Evolutionary conservation across 2,888 invertebrate genomes (phyloP).

Genomic region (Plagiodera versicolora): DNA sequence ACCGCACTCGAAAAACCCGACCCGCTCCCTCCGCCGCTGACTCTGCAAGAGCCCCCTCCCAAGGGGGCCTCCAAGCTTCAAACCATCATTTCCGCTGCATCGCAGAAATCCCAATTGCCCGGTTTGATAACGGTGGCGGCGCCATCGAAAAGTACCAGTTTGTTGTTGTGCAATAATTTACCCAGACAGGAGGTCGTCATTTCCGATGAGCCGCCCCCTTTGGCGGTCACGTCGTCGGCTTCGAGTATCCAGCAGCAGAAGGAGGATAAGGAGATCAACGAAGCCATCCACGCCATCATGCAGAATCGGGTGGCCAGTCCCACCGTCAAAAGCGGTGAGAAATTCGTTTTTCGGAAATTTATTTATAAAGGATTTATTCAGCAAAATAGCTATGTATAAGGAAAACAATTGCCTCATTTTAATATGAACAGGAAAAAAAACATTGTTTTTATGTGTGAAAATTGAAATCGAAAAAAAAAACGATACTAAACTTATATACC

Average conservation of each 20-base stretch:
- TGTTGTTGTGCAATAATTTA: conserved; percentile 39
- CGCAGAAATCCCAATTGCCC: conserved; percentile 14
- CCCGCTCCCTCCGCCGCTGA: conserved; percentile 13
- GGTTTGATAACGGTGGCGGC: conserved; percentile 31
- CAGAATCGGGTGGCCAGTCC: conserved; percentile 48
- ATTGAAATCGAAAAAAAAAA: too few relatives aligned
- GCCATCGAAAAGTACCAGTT: conserved; percentile 35
- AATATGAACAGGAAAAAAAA: too few relatives aligned
- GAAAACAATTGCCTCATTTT: too few relatives aligned
- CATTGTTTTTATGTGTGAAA: too few relatives aligned
- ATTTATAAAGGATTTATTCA: too few relatives aligned
- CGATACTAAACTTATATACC: too few relatives aligned
- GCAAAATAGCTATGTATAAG: too few relatives aligned
- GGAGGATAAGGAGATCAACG: conserved; percentile 49
- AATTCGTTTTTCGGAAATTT: too few relatives aligned
- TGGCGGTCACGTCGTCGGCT: conserved; percentile 15
- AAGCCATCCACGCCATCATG: conserved; percentile 51
- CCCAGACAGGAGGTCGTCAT: conserved; percentile 21
- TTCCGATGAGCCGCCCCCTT: conserved; percentile 19
- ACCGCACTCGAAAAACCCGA: too few relatives aligned
- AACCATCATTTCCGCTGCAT: too few relatives aligned
- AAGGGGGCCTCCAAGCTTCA: conserved; percentile 15
- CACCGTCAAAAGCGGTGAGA: conserved; percentile 39
- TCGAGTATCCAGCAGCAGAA: conserved; percentile 19
- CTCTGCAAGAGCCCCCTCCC: conserved; percentile 17